Conservation (phyloP, 1,140 invertebrate species). For the Drosophila lini region DNA sequence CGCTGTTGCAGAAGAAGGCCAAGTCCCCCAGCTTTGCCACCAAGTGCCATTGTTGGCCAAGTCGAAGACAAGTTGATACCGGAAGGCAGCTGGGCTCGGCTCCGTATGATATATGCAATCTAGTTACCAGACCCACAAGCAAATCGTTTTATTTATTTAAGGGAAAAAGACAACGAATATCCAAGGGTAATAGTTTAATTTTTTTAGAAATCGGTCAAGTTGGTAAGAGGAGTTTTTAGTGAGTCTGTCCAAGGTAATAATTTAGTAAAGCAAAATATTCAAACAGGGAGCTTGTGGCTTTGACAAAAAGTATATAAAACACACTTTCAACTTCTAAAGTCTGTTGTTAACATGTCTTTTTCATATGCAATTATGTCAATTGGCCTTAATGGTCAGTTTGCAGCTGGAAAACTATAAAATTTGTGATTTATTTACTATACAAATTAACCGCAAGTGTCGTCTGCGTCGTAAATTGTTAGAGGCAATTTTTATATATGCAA, state of each 20-base stretch:
- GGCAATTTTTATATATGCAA: slow-evolving; percentile 29
- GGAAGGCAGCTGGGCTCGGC: slow-evolving; percentile 12
- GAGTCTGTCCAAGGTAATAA: not conserved
- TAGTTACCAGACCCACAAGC: slow-evolving; percentile 20
- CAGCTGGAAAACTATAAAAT: slow-evolving; percentile 46
- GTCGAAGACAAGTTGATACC: slow-evolving; percentile 56
- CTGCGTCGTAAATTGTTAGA: slow-evolving; percentile 25
- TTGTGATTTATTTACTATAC: slow-evolving; percentile 71
- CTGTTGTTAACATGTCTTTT: slow-evolving; percentile 1
- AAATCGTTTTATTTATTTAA: slow-evolving; percentile 63
- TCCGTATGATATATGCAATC: slow-evolving; percentile 44
- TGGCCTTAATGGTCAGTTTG: slow-evolving; percentile 33
- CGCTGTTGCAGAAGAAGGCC: slow-evolving; percentile 50
- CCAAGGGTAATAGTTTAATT: slow-evolving; percentile 1
- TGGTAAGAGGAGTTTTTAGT: not conserved
- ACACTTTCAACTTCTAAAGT: not conserved
- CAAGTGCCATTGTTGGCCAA: slow-evolving; percentile 69
- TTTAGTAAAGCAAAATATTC: not conserved
- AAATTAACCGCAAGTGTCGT: slow-evolving; percentile 58
- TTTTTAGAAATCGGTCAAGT: not conserved
- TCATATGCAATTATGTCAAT: slow-evolving; percentile 62
- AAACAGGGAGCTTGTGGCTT: not conserved
- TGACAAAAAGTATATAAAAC: not conserved
- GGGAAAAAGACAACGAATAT: not conserved
- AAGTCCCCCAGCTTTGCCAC: slow-evolving; percentile 47